phyloP scores from a whole-genome alignment of 2,113 vertebrate species.

The Centropristis striata region DNA sequence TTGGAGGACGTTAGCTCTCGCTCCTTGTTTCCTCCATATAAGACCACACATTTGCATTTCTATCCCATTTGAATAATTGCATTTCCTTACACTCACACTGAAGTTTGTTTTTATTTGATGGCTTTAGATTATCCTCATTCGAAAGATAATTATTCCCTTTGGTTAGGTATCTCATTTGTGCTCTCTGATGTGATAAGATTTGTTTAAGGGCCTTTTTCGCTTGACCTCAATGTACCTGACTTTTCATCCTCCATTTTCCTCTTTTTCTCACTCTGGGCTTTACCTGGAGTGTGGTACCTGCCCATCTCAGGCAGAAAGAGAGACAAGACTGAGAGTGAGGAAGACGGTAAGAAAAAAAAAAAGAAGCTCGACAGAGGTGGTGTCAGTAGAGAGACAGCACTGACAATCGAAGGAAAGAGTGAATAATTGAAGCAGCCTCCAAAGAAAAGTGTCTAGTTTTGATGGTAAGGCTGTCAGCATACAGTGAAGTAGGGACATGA shows the following conservation, averaged over 20 bases:
- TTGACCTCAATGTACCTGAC: conserved; percentile 32
- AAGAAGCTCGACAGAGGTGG: conserved; percentile 38
- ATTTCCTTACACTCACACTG: conserved; percentile 60
- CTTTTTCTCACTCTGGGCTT: conserved; percentile 38
- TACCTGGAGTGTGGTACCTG: conserved; percentile 36
- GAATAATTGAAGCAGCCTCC: conserved; percentile 78
- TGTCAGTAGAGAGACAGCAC: conserved; percentile 52
- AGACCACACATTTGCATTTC: conserved; percentile 69
- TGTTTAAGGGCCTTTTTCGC: conserved; percentile 49
- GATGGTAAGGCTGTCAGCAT: conserved; percentile 65
- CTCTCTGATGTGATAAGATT: conserved; percentile 52
- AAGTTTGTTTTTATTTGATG: conserved; percentile 75
- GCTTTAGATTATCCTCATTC: conserved; percentile 60
- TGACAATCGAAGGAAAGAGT: conserved; percentile 62
- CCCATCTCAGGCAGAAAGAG: conserved; percentile 26
- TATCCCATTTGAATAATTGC: conserved; percentile 73
- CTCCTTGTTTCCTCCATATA: conserved; percentile 38
- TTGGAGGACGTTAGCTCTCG: conserved; percentile 26
- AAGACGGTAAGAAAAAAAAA: conserved; percentile 15
- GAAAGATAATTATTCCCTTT: conserved; percentile 72
- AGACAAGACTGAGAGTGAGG: conserved; percentile 8
- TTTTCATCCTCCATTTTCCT: conserved; percentile 38
- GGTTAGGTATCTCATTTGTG: conserved; percentile 57
- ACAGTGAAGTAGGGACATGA: conserved; percentile 61
- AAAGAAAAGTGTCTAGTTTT: conserved; percentile 59